Evolutionary conservation across 2,797 vertebrate species (phyloP).

Genomic region (Helostoma temminkii): DNA sequence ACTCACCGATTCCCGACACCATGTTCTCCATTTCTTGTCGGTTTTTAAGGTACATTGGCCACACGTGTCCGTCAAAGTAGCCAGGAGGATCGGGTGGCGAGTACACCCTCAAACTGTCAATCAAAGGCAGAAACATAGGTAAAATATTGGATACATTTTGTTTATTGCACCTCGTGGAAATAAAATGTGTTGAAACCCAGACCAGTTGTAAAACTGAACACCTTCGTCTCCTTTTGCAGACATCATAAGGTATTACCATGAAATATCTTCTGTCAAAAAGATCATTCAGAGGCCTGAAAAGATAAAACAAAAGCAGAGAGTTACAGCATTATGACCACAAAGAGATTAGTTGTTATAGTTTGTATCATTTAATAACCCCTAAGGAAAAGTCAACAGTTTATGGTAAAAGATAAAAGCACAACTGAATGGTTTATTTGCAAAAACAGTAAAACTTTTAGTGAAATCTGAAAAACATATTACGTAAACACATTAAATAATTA

Average conservation of each 20-base stretch:
- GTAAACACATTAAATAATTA: too few species aligned
- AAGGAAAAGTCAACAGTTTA: background rate
- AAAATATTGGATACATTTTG: background rate
- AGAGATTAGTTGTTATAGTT: background rate
- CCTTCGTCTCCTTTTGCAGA: slow-evolving; percentile 91
- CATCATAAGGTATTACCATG: slow-evolving; percentile 92
- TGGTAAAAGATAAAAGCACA: background rate
- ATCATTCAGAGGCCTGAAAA: slow-evolving; percentile 87
- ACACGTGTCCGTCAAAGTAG: slow-evolving; percentile 93
- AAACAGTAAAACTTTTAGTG: background rate
- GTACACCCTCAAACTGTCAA: slow-evolving; percentile 88
- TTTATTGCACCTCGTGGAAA: background rate
- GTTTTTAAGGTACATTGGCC: slow-evolving; percentile 95
- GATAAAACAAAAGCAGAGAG: background rate
- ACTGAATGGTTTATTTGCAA: too few species aligned
- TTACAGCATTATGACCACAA: background rate
- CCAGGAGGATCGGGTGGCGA: slow-evolving; percentile 90
- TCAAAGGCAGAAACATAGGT: slow-evolving; percentile 24
- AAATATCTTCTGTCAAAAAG: slow-evolving; percentile 92
- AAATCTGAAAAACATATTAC: background rate
- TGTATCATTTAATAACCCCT: background rate
- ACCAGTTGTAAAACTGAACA: background rate
- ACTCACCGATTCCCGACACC: slow-evolving; percentile 83
- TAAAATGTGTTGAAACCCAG: background rate
- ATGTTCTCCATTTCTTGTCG: slow-evolving; percentile 84